Base-by-base conservation (phyloP, 2,888 invertebrate species). In the Archips xylosteana region DNA sequence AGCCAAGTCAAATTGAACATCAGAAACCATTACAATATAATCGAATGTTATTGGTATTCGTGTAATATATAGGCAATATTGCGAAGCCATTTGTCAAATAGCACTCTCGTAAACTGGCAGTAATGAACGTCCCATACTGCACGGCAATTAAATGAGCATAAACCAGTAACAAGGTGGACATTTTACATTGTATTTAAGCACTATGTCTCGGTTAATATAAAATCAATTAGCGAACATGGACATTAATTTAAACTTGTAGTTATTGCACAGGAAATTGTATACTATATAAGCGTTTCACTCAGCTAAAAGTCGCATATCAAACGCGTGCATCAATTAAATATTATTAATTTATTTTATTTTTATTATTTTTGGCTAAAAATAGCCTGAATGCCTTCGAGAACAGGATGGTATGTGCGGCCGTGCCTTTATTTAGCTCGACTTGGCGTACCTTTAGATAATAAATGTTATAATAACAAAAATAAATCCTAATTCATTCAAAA, bases 51-150 rank as follows among this genome's bases (percentile, higher is more conserved):
- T 89, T 88, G 87, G 83, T 82, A 80, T 85, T 82, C 77, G 78
- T 78, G 84, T 87, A 87, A 86, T 87, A 83, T 86, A 89, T 89
- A 82, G 85, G 82, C 86, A 82, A 86, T 90, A 91, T 88, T 86
- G 87, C 84, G 82, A 83, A 82, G 81, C 85, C 87, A 88, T 91
- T 89, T 88, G 86, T 91, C 91, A 89, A 86, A 85, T 81, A 84
- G 84, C 80, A 79, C 81, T 82, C 83, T 82, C 83, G 83, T 85
- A 85, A 84, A 87, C 82, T 85, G 81, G 76, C 84, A 83, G 84
- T 88, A 89, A 90, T 90, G 87, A 88, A 87, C 84, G 86, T 83
- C 83, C 67, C 75, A 78, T 71, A 78, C 78, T 78, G 79, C 71
- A 71, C 71, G 76, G 75, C 80, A 76, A 77, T 80, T 77, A 78